These are phyloP conservation scores for Potamarius usumacintae DNA, from an alignment of 2,113 vertebrate genomes.

Conservation along the genomic window DNA sequence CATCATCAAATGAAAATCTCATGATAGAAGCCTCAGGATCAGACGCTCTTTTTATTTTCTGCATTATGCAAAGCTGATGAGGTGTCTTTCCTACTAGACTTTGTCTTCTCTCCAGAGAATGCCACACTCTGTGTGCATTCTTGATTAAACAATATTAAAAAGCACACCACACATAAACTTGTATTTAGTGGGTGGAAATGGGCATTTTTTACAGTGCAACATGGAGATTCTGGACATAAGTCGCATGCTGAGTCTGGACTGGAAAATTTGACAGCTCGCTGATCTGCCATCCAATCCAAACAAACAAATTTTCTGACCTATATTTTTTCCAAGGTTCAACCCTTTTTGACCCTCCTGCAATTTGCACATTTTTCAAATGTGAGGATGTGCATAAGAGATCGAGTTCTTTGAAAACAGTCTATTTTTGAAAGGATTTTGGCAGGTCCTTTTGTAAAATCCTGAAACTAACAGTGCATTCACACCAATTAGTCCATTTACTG, in stretches of 20 bases:
- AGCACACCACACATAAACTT: background rate
- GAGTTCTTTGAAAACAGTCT: no score
- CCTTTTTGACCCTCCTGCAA: background rate
- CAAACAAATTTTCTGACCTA: background rate
- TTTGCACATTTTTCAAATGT: background rate
- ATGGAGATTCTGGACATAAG: background rate
- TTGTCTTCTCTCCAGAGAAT: background rate
- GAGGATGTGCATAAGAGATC: background rate
- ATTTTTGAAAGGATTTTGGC: background rate
- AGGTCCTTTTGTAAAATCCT: background rate
- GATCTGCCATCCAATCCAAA: background rate
- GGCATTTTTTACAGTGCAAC: background rate
- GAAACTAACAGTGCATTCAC: background rate
- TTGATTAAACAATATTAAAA: background rate
- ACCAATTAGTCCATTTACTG: background rate
- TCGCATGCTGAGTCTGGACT: background rate
- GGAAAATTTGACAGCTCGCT: background rate
- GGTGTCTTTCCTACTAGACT: background rate
- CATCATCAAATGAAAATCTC: constrained; percentile 27
- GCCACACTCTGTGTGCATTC: background rate
- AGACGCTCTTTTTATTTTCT: constrained; percentile 3
- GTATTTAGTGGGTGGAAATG: background rate
- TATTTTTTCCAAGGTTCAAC: background rate
- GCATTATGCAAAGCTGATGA: constrained; percentile 26
- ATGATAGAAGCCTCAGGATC: constrained; percentile 28